These are phyloP conservation scores for Halcyon senegalensis DNA, from an alignment of 2,113 vertebrate genomes.

Conservation along the genomic window DNA sequence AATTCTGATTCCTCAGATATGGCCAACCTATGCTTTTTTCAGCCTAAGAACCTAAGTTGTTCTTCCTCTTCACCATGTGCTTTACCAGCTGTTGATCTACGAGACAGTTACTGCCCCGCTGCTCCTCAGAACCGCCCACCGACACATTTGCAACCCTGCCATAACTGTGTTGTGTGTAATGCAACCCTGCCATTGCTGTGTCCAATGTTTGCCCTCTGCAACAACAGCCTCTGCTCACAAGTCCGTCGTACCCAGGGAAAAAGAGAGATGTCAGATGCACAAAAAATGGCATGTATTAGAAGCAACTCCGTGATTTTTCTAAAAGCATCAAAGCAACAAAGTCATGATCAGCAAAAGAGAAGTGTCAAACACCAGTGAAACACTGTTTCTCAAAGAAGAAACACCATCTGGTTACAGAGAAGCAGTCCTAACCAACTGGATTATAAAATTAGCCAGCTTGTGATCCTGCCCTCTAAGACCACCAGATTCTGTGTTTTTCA, in stretches of 20 bases:
- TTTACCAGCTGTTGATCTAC: neutral
- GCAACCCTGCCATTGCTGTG: neutral
- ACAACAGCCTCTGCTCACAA: constrained; percentile 3
- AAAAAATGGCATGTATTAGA: neutral
- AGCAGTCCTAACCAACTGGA: neutral
- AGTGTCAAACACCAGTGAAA: neutral
- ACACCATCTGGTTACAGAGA: neutral
- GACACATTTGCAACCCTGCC: neutral
- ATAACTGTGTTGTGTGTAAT: neutral
- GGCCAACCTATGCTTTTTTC: neutral
- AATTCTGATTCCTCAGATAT: neutral
- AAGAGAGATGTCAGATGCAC: neutral
- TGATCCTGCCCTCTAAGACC: neutral
- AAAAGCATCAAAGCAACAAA: neutral
- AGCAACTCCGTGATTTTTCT: neutral
- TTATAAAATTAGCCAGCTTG: neutral
- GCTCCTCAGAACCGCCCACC: neutral
- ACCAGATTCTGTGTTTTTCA: neutral
- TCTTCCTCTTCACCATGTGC: neutral
- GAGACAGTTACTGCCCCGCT: neutral
- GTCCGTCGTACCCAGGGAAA: neutral
- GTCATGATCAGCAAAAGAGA: neutral
- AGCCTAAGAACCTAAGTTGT: neutral
- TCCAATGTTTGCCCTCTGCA: neutral
- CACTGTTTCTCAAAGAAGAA: neutral